Percentiles rank a stretch among this genome's conserved stretches.
These are phyloP conservation scores for Oreocharis arfaki DNA, from an alignment of 2,113 vertebrate genomes.

Conservation along the genomic window DNA sequence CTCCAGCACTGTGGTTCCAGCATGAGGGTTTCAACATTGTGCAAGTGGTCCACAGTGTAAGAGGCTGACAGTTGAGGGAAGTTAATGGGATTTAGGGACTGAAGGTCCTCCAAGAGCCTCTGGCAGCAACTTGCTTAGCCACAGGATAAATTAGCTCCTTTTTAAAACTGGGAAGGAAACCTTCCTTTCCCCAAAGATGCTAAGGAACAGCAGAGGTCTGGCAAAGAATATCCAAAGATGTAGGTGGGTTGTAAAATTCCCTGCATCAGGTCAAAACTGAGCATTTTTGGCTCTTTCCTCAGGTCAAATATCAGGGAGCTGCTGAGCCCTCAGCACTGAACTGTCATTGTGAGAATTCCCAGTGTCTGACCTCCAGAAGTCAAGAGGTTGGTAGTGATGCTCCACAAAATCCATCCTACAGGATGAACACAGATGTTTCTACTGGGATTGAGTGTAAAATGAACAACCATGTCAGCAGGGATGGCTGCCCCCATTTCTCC, in stretches of 20 bases:
- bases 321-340: neutral
- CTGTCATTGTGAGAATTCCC: neutral
- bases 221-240: neutral
- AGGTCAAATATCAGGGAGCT: neutral
- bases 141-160: neutral
- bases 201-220: neutral
- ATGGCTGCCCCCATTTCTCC: rapidly evolving
- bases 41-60: neutral
- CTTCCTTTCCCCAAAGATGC: neutral
- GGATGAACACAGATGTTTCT: neutral
- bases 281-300: neutral
- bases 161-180: neutral
- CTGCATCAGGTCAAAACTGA: neutral
- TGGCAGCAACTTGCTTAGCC: neutral
- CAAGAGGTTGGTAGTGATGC: neutral
- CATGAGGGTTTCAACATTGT: neutral
- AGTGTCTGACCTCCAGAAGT: too few species aligned
- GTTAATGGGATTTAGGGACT: neutral
- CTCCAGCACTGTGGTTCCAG: neutral
- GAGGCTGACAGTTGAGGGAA: neutral
- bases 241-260: neutral
- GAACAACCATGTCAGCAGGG: neutral
- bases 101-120: neutral
- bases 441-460: rapidly evolving
- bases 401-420: neutral